Base-by-base conservation (phyloP, 2,888 invertebrate species). In the Tetrapedia diversipes region DNA sequence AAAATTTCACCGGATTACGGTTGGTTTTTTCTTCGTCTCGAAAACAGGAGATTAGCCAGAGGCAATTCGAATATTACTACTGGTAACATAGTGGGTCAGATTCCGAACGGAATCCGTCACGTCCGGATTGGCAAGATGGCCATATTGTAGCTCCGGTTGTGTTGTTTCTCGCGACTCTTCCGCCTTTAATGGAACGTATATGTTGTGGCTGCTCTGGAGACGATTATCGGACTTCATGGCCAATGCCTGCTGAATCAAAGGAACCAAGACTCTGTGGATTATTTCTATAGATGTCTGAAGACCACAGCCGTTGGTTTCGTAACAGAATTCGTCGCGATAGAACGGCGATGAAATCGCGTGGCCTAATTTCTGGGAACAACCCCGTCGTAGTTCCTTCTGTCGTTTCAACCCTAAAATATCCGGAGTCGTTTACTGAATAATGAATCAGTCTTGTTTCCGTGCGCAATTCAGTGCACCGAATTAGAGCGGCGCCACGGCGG, bases 361-460 rank as follows among this genome's bases (percentile, higher is more conserved):
- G 64, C 78, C 79, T 37, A 78, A 49, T 75, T 77, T 24, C 29
- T 39, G 27, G 49, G 53, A 61, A 60, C 34, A 45, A 11, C 29
- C 14, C 51, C 32, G 27, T 39, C n/a, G 11, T 29, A 22, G 22
- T 67, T 57, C 41, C 59, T 61, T 39, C 39, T 6, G 43, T 64
- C 51, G 32, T 49, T 64, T 49, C 61, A 54, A 71, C 60, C 73
- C 66, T 57, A 19, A 78, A 83, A 82, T 80, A 80, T 77, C 68
- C 51, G 61, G 68, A 67, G 69, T 75, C 81, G 71, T 78, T 82
- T 75, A 56, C 67, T 77, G 81, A 86, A 85, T 85, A 85, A 83
- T 77, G 71, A 84, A 86, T 86, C 81, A 76, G 78, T 45, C 80
- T 80, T 80, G 81, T 86, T 85, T 82, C 80, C 83, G 74, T 81